Evolutionary conservation across 1,140 invertebrate genomes (phyloP), one percentile per base, ranked within the genome.

Genomic region (Drosophila tropicalis): DNA sequence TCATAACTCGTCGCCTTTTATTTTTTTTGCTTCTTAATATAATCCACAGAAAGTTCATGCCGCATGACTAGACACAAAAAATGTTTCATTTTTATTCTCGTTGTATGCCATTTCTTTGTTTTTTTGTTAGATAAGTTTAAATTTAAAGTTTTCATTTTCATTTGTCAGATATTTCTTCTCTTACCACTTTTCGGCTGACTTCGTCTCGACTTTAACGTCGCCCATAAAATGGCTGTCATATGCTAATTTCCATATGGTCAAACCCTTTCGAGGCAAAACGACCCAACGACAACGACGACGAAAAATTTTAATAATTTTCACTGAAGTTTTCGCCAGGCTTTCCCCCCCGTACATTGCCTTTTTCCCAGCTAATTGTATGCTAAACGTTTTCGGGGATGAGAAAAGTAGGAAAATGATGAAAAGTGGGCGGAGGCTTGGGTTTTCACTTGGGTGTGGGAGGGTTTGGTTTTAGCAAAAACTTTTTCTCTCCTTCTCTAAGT

Each of bases 241-340:
- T 90, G 81, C 85, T 90, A 90, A 90, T 90, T 90, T 90, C 75
- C 85, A 90, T 90, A 90, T 90, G 85, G 85, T 85, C 85, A 90
- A 51, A 81, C 85, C 85, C 81, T 89, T 89, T 89, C 34, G 56
- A 67, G 76, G 62, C 80, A 76, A 51, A 51, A 71, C 70, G 64
- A 74, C 80, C 72, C 84, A 74, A 80, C 81, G 44, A 51, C 44
- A 51, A 51, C 44, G 44, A 22, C 44, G 74, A 69, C 70, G 63
- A 72, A 64, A 83, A 89, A 87, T 89, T 84, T 84, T 87, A 89
- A 89, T 87, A 90, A 84, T 89, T 89, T 87, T 70, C 80, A 76
- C 73, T 67, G 70, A 89, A 89, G 84, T 87, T 87, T 87, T 85
- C 67, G 65, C 84, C 73, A 56, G 72, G 55, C 82, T 75, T 70